Evolutionary conservation across 2,113 vertebrate species (phyloP).

Genomic region (Myxocyprinus asiaticus): DNA sequence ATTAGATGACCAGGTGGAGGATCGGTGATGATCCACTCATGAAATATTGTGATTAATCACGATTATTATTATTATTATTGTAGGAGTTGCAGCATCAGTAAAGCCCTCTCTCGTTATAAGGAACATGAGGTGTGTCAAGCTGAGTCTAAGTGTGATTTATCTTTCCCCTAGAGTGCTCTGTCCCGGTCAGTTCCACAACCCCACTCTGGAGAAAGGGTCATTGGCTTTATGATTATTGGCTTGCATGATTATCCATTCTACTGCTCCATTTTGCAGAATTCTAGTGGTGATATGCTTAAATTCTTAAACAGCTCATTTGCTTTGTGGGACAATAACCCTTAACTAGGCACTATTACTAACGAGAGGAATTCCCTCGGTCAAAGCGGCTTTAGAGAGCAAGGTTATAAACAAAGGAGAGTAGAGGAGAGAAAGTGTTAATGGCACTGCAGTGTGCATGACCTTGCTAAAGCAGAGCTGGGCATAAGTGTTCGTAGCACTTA

Average conservation of each 20-base stretch:
- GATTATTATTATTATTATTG: no score
- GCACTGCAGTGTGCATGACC: constrained; percentile 34
- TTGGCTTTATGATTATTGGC: constrained; percentile 47
- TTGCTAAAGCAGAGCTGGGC: constrained; percentile 36
- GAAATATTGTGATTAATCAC: no score
- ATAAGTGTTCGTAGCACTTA: constrained; percentile 72
- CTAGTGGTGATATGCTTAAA: constrained; percentile 63
- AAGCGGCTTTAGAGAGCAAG: constrained; percentile 25
- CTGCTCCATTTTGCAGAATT: constrained; percentile 52
- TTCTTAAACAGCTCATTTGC: constrained; percentile 71
- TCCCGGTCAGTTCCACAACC: constrained; percentile 40
- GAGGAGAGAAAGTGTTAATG: constrained; percentile 1
- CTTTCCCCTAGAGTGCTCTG: constrained; percentile 10
- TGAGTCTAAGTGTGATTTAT: constrained; percentile 21
- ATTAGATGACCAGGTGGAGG: no score
- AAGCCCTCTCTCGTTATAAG: no score
- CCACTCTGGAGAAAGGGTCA: constrained; percentile 25
- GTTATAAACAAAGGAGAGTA: constrained; percentile 27
- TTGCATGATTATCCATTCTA: constrained; percentile 46
- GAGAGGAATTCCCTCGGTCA: constrained; percentile 66
- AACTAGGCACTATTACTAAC: constrained; percentile 57
- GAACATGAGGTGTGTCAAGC: neutral
- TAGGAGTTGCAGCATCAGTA: no score
- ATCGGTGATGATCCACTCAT: no score
- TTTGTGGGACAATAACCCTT: constrained; percentile 43